A percentile compares a stretch with the other conserved stretches of the same genome.
Conservation (phyloP, 2,113 vertebrate species). For the Actenoides lindsayi region DNA sequence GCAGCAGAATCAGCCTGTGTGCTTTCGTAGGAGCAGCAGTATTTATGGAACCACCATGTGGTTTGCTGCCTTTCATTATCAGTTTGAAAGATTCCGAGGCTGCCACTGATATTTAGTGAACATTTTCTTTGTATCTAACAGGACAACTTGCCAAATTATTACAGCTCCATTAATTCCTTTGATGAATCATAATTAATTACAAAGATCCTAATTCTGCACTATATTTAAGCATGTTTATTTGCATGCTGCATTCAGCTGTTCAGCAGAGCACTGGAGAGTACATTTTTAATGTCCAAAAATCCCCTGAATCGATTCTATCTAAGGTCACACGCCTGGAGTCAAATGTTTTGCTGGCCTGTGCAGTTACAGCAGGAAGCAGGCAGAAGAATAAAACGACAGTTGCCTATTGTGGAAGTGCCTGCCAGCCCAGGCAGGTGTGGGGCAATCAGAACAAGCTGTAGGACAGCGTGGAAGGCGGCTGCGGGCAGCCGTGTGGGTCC, state of each 20-base stretch:
- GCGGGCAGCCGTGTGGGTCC: background rate
- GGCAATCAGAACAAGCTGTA: background rate
- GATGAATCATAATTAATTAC: conserved; percentile 6
- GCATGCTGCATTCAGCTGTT: background rate
- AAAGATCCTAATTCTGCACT: background rate
- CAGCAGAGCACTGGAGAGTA: background rate
- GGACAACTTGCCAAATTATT: conserved; percentile 16
- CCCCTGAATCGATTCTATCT: background rate
- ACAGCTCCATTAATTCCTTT: background rate
- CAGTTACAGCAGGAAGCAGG: background rate
- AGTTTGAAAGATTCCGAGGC: background rate
- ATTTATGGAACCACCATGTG: background rate
- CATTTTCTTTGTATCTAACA: background rate
- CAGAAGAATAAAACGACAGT: background rate
- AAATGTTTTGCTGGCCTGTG: background rate
- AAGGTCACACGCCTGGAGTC: background rate
- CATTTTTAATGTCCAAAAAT: background rate
- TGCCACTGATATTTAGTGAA: conserved; percentile 6
- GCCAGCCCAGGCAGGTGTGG: rapidly evolving
- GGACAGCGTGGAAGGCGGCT: background rate
- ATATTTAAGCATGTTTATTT: background rate
- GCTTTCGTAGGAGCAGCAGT: background rate
- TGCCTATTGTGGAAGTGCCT: background rate
- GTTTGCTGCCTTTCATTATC: background rate
- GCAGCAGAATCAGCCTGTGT: background rate